A percentile compares a stretch with the other conserved stretches of the same genome.
Conservation (phyloP, 2,888 invertebrate species). For the Phymatocera aterrima region DNA sequence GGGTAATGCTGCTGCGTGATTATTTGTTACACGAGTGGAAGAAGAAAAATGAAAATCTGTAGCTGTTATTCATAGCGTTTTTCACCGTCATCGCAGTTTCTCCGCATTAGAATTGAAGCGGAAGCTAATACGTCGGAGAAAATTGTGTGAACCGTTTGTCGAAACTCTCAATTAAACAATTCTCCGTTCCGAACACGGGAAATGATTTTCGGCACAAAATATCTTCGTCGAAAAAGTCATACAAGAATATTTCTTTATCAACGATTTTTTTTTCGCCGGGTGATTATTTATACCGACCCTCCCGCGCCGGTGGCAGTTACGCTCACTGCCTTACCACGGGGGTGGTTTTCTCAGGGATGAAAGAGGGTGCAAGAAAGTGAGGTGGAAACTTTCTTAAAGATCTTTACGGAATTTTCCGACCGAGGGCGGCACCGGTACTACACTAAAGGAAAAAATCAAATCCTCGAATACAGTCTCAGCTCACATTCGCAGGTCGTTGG, state of each 20-base stretch:
- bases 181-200: not conserved
- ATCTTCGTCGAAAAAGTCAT: not conserved
- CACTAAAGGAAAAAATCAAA: not conserved
- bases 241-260: slow-evolving; percentile 45
- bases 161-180: not conserved
- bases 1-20: not conserved
- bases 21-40: not conserved
- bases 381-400: slow-evolving; percentile 71
- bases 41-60: not conserved
- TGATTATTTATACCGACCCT: slow-evolving; percentile 66
- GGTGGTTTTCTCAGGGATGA: slow-evolving; percentile 68
- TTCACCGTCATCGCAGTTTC: not conserved
- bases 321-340: slow-evolving; percentile 70
- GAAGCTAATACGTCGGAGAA: not conserved
- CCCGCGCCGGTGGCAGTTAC: slow-evolving; percentile 52
- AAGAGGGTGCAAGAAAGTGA: slow-evolving; percentile 67
- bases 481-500: not conserved
- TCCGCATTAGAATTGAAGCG: not conserved
- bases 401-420: slow-evolving; percentile 67
- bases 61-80: too few relatives aligned
- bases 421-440: slow-evolving; percentile 61
- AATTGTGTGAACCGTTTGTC: not conserved
- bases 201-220: not conserved
- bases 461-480: not conserved
- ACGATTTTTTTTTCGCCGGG: slow-evolving; percentile 28